phyloP scores from a whole-genome alignment of 2,888 invertebrate species.

The Harpagoxenus sublaevis region DNA sequence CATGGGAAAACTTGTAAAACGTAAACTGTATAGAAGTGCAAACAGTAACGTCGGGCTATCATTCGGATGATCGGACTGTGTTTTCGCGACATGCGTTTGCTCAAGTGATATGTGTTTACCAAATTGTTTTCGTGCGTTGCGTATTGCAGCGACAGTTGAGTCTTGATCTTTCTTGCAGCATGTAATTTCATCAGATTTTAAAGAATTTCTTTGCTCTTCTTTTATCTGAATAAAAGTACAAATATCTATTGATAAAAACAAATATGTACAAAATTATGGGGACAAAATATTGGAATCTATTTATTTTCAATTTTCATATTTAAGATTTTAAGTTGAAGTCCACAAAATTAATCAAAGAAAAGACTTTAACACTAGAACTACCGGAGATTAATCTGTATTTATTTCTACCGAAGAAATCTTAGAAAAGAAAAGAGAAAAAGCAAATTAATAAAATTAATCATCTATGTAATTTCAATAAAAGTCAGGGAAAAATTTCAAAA shows the following conservation, averaged over 20 bases:
- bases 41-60: conserved; percentile 39
- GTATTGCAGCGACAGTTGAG: neutral
- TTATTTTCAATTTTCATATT: neutral
- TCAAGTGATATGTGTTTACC: conserved; percentile 9
- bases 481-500: too few species aligned
- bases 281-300: neutral
- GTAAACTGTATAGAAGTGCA: conserved; percentile 59
- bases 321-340: neutral
- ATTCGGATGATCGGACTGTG: neutral
- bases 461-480: too few species aligned
- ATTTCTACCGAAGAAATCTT: too few species aligned
- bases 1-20: conserved; percentile 58
- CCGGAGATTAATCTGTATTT: too few species aligned
- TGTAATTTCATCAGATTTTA: neutral
- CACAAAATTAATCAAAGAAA: neutral
- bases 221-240: neutral
- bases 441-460: too few species aligned
- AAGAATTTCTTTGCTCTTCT: neutral
- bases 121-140: neutral
- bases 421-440: too few species aligned
- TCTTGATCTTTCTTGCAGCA: neutral
- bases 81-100: conserved; percentile 16
- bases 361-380: neutral
- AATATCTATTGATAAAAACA: neutral
- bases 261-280: neutral